These are phyloP conservation scores for Steinernema carpocapsae DNA, from an alignment of 2,888 invertebrate species.

Conservation along the genomic window DNA sequence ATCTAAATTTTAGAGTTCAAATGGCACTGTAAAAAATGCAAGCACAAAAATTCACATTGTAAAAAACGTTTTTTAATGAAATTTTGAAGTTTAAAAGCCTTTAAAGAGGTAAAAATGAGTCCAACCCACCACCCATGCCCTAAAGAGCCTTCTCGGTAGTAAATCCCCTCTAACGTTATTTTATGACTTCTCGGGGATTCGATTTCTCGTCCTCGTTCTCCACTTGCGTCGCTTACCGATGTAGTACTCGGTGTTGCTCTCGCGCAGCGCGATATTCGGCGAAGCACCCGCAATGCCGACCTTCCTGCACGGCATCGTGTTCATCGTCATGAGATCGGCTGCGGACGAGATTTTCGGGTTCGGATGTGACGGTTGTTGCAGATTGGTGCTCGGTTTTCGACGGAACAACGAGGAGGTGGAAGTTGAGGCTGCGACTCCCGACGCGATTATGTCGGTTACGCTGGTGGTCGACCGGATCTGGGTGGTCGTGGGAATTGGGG, in stretches of 20 bases:
- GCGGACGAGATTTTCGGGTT: neutral
- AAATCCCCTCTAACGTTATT: too few species aligned
- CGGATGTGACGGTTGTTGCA: too few species aligned
- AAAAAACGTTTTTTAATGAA: too few species aligned
- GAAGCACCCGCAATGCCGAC: slow-evolving; percentile 11
- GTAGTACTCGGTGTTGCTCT: slow-evolving; percentile 16
- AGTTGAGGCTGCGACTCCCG: slow-evolving; percentile 10
- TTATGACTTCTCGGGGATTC: too few species aligned
- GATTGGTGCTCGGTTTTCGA: neutral
- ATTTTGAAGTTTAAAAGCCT: too few species aligned
- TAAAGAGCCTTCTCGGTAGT: too few species aligned
- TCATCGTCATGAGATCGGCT: neutral
- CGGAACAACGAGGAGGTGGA: slow-evolving; percentile 2
- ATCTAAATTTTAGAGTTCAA: too few species aligned
- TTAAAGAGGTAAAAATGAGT: too few species aligned
- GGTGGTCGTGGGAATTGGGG: neutral
- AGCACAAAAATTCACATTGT: too few species aligned
- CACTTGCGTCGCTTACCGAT: slow-evolving; percentile 3
- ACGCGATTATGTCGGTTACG: slow-evolving; percentile 18
- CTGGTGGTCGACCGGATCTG: neutral
- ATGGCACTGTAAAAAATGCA: too few species aligned
- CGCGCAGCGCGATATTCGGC: neutral
- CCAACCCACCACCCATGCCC: too few species aligned
- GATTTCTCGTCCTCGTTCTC: too few species aligned
- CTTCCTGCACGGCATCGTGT: neutral